phyloP scores from a whole-genome alignment of 2,113 vertebrate genomes.

The Neodontobutis hainanensis region DNA sequence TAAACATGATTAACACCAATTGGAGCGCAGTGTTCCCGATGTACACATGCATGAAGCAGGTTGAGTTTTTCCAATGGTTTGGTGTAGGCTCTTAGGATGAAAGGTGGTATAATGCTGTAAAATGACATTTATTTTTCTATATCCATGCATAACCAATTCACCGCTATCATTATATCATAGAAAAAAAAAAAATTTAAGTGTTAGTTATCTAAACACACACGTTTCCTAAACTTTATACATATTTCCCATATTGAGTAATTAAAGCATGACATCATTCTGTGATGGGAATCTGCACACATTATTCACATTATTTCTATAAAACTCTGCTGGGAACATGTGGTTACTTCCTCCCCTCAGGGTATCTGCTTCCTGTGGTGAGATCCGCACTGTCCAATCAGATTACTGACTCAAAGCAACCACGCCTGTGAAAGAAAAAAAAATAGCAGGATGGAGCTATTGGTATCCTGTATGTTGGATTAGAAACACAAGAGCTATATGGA shows the following conservation, averaged over 20 bases:
- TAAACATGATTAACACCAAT: not conserved
- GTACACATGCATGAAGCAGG: not conserved
- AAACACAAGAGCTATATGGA: not conserved
- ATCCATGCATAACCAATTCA: not conserved
- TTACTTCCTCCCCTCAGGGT: constrained; percentile 13
- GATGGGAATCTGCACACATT: not conserved
- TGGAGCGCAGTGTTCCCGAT: not conserved
- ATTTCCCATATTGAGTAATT: not conserved
- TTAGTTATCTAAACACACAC: not conserved
- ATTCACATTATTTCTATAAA: not conserved
- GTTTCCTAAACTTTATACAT: not conserved
- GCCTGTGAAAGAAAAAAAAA: not conserved
- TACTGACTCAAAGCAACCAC: not conserved
- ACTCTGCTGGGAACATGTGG: not conserved
- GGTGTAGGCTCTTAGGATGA: not conserved
- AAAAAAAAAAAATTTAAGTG: too few relatives aligned
- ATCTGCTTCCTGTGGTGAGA: constrained; percentile 26
- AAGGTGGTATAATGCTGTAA: too few relatives aligned
- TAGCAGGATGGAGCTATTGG: not conserved
- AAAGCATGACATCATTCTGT: not conserved
- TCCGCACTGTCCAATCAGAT: constrained; percentile 2
- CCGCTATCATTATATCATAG: not conserved
- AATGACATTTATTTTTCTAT: too few relatives aligned
- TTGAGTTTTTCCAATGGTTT: too few relatives aligned
- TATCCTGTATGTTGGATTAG: not conserved